These are phyloP conservation scores for Cynoglossus semilaevis DNA, from an alignment of 2,113 vertebrate genomes.

Conservation along the genomic window DNA sequence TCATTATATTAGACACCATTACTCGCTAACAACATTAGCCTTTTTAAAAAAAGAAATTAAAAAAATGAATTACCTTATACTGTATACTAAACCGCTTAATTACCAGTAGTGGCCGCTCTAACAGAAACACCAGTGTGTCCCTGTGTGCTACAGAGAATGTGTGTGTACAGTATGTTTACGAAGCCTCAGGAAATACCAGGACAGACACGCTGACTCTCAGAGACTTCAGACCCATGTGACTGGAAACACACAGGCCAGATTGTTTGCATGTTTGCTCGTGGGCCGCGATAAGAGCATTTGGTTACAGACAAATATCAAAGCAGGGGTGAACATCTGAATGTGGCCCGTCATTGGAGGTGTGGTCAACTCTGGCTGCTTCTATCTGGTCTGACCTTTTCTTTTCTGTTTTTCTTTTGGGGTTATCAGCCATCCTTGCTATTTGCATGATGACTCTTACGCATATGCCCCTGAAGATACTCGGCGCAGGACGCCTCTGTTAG, in stretches of 20 bases:
- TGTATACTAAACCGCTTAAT: too few species aligned
- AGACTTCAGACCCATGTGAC: slow-evolving; percentile 68
- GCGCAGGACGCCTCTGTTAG: slow-evolving; percentile 25
- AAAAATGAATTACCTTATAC: too few species aligned
- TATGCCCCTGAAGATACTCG: slow-evolving; percentile 27
- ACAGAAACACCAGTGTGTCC: slow-evolving; percentile 16
- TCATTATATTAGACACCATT: too few species aligned
- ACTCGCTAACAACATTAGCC: too few species aligned
- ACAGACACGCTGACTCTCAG: slow-evolving; percentile 77
- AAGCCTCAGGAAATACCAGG: slow-evolving; percentile 83
- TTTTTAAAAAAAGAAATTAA: too few species aligned
- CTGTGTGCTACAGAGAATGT: slow-evolving; percentile 6
- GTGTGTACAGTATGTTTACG: slow-evolving; percentile 64
- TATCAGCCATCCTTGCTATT: slow-evolving; percentile 45
- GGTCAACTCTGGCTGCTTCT: slow-evolving; percentile 19
- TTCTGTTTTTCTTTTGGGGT: slow-evolving; percentile 23
- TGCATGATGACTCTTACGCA: slow-evolving; percentile 35
- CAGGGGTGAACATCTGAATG: slow-evolving; percentile 17
- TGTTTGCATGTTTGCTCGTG: slow-evolving; percentile 64
- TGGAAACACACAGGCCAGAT: slow-evolving; percentile 72
- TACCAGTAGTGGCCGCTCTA: background rate
- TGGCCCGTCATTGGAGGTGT: slow-evolving; percentile 21
- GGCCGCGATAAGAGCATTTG: slow-evolving; percentile 62
- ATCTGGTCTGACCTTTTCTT: slow-evolving; percentile 14
- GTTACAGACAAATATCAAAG: slow-evolving; percentile 48